phyloP scores from a whole-genome alignment of 1,140 invertebrate species.

The Cyclina sinensis region DNA sequence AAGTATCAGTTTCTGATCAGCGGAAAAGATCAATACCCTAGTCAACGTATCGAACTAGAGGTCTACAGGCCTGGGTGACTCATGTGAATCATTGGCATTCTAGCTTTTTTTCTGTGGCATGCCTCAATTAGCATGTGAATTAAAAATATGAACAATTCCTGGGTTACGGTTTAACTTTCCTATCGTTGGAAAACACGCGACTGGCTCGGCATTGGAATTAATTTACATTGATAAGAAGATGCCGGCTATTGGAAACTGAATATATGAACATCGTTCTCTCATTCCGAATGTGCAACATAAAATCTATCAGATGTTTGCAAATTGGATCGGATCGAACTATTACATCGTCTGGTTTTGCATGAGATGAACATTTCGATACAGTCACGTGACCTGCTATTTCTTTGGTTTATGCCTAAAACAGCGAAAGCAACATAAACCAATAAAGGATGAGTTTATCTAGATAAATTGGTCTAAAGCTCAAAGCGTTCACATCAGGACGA shows the following conservation, averaged over 20 bases:
- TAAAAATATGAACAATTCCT: neutral
- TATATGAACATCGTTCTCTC: neutral
- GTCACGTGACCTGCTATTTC: constrained; percentile 50
- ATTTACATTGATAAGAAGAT: constrained; percentile 5
- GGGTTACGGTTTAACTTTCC: neutral
- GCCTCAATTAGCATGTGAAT: neutral
- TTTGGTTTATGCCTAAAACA: constrained; percentile 63
- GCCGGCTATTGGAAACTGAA: constrained; percentile 22
- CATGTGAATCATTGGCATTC: constrained; percentile 11
- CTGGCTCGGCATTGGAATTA: neutral
- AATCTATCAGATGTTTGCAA: constrained; percentile 53
- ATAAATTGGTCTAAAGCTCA: constrained; percentile 35
- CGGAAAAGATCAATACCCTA: neutral
- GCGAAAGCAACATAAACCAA: constrained; percentile 41
- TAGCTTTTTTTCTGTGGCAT: constrained; percentile 14
- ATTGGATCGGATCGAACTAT: constrained; percentile 51
- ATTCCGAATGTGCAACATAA: constrained; percentile 36
- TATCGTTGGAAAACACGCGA: neutral
- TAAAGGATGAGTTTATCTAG: constrained; percentile 56
- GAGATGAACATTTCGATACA: constrained; percentile 33
- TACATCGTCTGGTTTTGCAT: constrained; percentile 37
- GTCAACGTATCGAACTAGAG: neutral
- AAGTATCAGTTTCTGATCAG: neutral
- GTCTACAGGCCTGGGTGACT: neutral
- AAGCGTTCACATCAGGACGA: constrained; percentile 21